Evolutionary conservation across 2,797 vertebrate genomes (phyloP).

Genomic region (Esox lucius): DNA sequence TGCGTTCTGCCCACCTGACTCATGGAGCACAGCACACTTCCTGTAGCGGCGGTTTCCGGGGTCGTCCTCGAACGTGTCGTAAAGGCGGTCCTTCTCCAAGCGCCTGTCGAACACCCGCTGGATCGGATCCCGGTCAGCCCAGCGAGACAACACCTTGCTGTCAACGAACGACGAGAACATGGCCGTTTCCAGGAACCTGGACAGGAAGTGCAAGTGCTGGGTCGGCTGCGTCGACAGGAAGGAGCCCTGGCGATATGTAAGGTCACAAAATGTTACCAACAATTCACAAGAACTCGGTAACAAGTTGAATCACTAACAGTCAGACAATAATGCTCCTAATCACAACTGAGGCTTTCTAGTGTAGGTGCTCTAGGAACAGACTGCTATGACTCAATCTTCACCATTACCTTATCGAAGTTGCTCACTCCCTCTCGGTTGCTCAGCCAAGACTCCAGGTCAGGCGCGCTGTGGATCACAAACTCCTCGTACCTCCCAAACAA

Average conservation of each 20-base stretch:
- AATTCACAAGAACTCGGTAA: background rate
- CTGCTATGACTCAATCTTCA: background rate
- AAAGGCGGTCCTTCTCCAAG: constrained; percentile 88
- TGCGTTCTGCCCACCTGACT: constrained; percentile 81
- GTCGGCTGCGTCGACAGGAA: constrained; percentile 94
- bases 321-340: background rate
- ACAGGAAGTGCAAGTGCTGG: constrained; percentile 91
- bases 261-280: background rate
- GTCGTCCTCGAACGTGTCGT: constrained; percentile 83
- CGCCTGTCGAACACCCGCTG: constrained; percentile 92
- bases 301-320: background rate
- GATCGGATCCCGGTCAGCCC: constrained; percentile 92
- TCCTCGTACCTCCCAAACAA: constrained; percentile 95
- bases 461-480: constrained; percentile 91
- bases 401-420: constrained; percentile 93
- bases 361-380: background rate
- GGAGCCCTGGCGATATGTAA: constrained; percentile 79
- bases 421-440: constrained; percentile 93
- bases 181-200: constrained; percentile 96
- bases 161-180: constrained; percentile 98
- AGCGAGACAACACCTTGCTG: constrained; percentile 95
- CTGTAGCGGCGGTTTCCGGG: constrained; percentile 83
- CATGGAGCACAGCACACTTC: constrained; percentile 86
- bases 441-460: constrained; percentile 94
- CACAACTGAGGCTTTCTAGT: background rate